Conservation (phyloP, 2,888 invertebrate species). For the Spicauda simplicius region DNA sequence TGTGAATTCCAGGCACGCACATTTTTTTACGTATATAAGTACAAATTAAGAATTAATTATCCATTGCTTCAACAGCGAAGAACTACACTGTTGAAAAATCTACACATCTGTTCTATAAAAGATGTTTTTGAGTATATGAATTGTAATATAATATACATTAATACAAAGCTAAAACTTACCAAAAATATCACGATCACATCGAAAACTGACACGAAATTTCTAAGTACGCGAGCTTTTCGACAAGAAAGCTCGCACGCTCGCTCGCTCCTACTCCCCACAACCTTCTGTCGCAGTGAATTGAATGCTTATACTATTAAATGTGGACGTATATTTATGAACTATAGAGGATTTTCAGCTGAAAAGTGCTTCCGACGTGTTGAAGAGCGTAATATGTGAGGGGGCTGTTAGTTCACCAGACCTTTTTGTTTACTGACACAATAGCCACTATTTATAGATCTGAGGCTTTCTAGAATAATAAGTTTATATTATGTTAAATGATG, state of each 20-base stretch:
- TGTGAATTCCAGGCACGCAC: too few relatives aligned
- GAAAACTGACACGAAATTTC: too few relatives aligned
- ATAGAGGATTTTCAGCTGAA: constrained; percentile 21
- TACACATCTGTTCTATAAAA: too few relatives aligned
- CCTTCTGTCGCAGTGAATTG: background rate
- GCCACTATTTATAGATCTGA: constrained; percentile 5
- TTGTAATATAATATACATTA: too few relatives aligned
- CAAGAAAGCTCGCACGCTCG: background rate
- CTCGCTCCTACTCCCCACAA: background rate
- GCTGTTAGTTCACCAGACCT: background rate
- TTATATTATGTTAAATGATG: background rate
- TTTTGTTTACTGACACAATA: constrained; percentile 22
- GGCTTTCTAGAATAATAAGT: background rate
- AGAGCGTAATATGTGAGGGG: constrained; percentile 9
- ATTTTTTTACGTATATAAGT: too few relatives aligned
- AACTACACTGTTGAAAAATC: too few relatives aligned
- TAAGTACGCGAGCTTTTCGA: background rate
- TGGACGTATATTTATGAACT: background rate
- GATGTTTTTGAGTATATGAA: too few relatives aligned
- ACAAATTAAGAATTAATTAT: too few relatives aligned
- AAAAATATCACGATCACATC: too few relatives aligned
- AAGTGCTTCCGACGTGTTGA: constrained; percentile 23
- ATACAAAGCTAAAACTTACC: too few relatives aligned
- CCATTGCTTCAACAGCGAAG: too few relatives aligned
- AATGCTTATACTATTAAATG: background rate